Percentiles rank a stretch among this genome's conserved stretches.
Conservation (phyloP, 2,888 invertebrate species). For the Mamestra brassicae region DNA sequence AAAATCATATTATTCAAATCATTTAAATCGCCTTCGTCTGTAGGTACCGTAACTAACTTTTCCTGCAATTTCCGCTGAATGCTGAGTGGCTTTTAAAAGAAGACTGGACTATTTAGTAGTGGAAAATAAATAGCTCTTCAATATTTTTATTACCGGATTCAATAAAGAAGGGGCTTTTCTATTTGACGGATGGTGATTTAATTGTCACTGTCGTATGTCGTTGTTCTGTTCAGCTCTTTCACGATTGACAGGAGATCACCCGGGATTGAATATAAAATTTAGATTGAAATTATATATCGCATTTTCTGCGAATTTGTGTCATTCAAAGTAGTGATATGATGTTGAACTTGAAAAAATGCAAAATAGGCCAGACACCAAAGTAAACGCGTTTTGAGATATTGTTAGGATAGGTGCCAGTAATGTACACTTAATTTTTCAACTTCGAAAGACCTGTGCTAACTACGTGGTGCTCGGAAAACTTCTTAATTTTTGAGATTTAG, state of each 20-base stretch:
- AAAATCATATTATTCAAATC: conserved; percentile 9
- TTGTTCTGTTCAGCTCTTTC: neutral
- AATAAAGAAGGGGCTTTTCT: neutral
- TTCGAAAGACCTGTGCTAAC: too few relatives aligned
- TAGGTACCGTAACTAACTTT: conserved; percentile 9
- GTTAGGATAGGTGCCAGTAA: too few relatives aligned
- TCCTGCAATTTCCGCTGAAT: conserved; percentile 20
- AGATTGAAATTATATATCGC: too few relatives aligned
- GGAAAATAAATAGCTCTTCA: neutral
- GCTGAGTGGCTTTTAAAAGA: conserved; percentile 3
- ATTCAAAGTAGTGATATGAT: neutral
- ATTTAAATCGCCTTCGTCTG: conserved; percentile 1
- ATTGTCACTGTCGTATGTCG: too few relatives aligned
- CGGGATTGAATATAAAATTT: neutral
- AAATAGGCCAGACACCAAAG: neutral
- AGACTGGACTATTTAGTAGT: neutral
- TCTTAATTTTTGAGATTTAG: too few relatives aligned
- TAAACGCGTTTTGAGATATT: too few relatives aligned
- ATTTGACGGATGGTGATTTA: neutral
- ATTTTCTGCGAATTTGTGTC: neutral
- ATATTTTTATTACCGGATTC: conserved; percentile 10
- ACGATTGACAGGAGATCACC: neutral
- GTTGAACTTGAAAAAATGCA: neutral
- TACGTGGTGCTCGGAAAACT: too few relatives aligned
- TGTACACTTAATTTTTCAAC: too few relatives aligned